Conservation (phyloP, 2,797 vertebrate genomes). For the Australoheros facetus region DNA sequence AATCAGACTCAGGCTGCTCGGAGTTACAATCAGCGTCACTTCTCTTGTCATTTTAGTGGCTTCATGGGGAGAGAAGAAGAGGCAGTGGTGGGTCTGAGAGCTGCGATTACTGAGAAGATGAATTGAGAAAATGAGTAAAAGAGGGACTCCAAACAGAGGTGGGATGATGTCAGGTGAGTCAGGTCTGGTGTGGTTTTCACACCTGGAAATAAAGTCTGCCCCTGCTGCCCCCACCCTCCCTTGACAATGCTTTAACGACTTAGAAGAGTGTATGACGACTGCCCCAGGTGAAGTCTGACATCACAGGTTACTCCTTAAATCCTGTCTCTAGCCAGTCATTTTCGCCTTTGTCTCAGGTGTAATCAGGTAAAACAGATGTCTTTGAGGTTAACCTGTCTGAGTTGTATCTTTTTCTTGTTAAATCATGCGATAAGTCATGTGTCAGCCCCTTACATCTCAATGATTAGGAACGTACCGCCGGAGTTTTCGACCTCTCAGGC, state of each 20-base stretch:
- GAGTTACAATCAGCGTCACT: conserved; percentile 52
- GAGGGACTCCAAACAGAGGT: conserved; percentile 5
- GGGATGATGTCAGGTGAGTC: conserved; percentile 57
- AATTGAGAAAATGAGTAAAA: conserved; percentile 21
- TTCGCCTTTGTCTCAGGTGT: conserved; percentile 35
- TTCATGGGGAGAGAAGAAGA: conserved; percentile 43
- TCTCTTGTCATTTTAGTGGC: conserved; percentile 44
- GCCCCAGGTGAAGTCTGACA: conserved; percentile 63
- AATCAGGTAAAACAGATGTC: conserved; percentile 46
- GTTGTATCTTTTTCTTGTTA: conserved; percentile 16
- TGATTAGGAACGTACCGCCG: conserved; percentile 13
- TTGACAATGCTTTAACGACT: conserved; percentile 8
- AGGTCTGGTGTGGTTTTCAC: conserved; percentile 55
- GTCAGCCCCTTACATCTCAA: conserved; percentile 27
- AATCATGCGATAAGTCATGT: conserved; percentile 14
- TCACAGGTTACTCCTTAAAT: conserved; percentile 49
- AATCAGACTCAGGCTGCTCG: conserved; percentile 37
- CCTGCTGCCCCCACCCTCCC: background rate
- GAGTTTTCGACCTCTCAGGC: conserved; percentile 2
- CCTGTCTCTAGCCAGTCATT: conserved; percentile 22
- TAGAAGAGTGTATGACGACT: conserved; percentile 39
- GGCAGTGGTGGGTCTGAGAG: background rate
- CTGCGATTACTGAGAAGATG: conserved; percentile 11
- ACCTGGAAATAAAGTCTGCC: conserved; percentile 55
- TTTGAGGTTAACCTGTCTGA: conserved; percentile 41